Evolutionary conservation across 2,888 invertebrate genomes (phyloP), one percentile per base, ranked within the genome.

Genomic region (Caenorhabditis uteleia): DNA sequence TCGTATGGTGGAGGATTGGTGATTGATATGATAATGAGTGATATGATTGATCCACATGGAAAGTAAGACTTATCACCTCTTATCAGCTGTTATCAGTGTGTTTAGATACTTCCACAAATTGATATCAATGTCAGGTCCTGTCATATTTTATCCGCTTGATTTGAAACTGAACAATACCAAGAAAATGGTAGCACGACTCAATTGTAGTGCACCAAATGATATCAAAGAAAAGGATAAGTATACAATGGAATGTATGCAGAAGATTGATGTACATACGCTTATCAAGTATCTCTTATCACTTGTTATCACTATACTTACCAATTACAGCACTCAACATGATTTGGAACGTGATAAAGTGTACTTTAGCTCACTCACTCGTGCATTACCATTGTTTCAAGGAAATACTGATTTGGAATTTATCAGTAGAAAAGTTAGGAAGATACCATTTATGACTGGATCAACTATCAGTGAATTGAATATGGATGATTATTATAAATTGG

Each of bases 1-100:
- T 70, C 70, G 0, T 56, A 31, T 31, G 70, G 70, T 12, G 70
- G 50, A 16, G 20, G 42, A 10, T 21, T 65, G 14, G 39, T 46
- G 7, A 42, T 46, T 16, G 27, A 40, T 16, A n/a, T 59, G 5
- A 40, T 14, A 10, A 12, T 14, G 14, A 29, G 8, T 29, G 14
- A 29, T 10, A 7, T 10, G 8, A 10, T 29, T 29, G 7, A 7
- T 10, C 8, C 7, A 10, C 7, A 7, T 29, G 8, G 14, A 29
- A 29, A 29, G 31, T 29, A 29, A 12, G 31, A 29, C 7, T 10
- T 7, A 29, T 29, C 14, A 29, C 8, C 14, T 29, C 14, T 7
- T 29, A 10, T 29, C 8, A 29, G 14, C 14, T 29, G 7, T 10
- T 10, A 29, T 10, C 7, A 10, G 31, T 7, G 7, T 29, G 8